A percentile compares a stretch with the other conserved stretches of the same genome.
Evolutionary conservation across 2,888 invertebrate species (phyloP).

Genomic region (Lithophane leautieri): DNA sequence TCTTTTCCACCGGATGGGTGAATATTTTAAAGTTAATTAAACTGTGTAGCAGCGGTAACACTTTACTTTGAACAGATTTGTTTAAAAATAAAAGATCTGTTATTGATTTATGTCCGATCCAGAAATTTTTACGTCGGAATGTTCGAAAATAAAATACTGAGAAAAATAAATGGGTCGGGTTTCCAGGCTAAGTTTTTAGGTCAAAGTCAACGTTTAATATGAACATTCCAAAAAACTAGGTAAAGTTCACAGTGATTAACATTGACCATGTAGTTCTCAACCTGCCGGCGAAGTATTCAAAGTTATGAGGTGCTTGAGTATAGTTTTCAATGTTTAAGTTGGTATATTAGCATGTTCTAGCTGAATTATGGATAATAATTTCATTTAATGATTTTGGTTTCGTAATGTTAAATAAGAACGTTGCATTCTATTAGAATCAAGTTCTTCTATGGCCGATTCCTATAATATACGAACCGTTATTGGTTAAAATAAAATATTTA

Average conservation of each 20-base stretch:
- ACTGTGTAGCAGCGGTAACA: neutral
- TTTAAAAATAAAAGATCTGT: conserved; percentile 24
- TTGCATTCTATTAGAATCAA: neutral
- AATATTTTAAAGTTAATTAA: conserved; percentile 44
- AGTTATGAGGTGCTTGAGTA: neutral
- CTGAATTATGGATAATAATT: neutral
- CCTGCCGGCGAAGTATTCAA: neutral
- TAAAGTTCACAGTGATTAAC: neutral
- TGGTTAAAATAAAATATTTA: too few relatives aligned
- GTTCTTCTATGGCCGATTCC: neutral
- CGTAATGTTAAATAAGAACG: neutral
- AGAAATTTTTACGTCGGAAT: neutral
- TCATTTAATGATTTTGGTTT: neutral
- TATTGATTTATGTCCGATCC: conserved; percentile 21
- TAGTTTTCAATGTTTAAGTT: neutral
- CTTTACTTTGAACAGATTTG: neutral
- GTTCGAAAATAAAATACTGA: neutral
- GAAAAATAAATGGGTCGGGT: neutral
- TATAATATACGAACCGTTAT: too few relatives aligned
- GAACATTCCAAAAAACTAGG: neutral
- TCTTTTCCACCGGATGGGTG: neutral
- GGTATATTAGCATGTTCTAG: neutral
- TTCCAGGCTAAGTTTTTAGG: neutral
- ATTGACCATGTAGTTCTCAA: neutral
- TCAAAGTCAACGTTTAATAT: neutral